These are phyloP conservation scores for Neodiprion pinetum DNA, from an alignment of 1,140 invertebrate species.

Conservation along the genomic window DNA sequence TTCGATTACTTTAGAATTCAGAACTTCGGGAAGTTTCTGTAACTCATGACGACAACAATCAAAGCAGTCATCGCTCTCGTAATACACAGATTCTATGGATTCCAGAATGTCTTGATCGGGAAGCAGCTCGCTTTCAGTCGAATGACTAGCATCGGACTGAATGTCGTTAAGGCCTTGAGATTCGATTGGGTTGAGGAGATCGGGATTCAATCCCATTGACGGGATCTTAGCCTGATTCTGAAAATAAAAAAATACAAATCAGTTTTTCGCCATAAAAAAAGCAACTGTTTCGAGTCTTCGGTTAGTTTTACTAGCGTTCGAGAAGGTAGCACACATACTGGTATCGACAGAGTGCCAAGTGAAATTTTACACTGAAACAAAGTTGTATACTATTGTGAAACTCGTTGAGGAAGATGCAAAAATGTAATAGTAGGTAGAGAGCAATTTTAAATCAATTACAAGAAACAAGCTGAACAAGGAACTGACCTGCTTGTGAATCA, in stretches of 20 bases:
- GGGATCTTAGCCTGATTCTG: constrained; percentile 52
- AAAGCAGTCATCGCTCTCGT: constrained; percentile 65
- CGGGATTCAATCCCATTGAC: constrained; percentile 53
- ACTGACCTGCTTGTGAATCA: constrained; percentile 54
- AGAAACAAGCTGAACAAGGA: background rate
- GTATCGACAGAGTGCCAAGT: too few relatives aligned
- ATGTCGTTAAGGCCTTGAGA: constrained; percentile 38
- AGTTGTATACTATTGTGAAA: background rate
- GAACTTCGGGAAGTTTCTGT: constrained; percentile 69
- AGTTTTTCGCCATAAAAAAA: background rate
- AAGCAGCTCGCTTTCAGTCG: constrained; percentile 60
- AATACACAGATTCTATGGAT: constrained; percentile 75
- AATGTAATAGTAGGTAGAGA: background rate
- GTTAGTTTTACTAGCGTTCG: too few relatives aligned
- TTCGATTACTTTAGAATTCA: constrained; percentile 74
- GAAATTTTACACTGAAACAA: too few relatives aligned
- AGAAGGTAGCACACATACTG: too few relatives aligned
- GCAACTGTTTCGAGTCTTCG: too few relatives aligned
- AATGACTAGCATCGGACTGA: constrained; percentile 44
- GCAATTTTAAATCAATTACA: background rate
- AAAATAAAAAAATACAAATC: constrained; percentile 12
- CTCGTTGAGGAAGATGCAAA: background rate
- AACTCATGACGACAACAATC: constrained; percentile 75
- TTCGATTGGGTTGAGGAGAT: constrained; percentile 47
- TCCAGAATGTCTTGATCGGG: constrained; percentile 80